Evolutionary conservation across 2,797 vertebrate genomes (phyloP).

Genomic region (Syndactyla subalaris): DNA sequence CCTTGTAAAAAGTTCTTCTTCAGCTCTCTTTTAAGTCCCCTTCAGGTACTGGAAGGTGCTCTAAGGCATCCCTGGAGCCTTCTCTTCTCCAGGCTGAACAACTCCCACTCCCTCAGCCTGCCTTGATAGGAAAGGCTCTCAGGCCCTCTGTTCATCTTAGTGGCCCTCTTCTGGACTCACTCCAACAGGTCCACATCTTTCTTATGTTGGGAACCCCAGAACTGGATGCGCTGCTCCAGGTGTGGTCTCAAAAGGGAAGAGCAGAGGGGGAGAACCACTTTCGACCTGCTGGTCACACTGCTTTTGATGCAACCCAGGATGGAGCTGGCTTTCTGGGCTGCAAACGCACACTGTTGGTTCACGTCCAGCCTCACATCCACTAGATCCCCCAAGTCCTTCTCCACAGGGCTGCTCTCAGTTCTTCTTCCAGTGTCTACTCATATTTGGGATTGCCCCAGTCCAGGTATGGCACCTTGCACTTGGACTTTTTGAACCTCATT

Average conservation of each 20-base stretch:
- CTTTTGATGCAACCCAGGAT: background rate
- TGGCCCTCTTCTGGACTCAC: background rate
- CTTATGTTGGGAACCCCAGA: background rate
- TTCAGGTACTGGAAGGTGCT: background rate
- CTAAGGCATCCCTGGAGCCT: background rate
- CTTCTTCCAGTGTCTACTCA: background rate
- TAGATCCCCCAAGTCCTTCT: background rate
- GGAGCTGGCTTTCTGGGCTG: background rate
- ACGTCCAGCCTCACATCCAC: background rate
- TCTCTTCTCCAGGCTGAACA: background rate
- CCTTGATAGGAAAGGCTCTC: background rate
- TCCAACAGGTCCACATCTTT: background rate
- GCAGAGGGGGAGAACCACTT: background rate
- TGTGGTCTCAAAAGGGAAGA: background rate
- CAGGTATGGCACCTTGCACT: background rate
- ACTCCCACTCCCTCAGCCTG: background rate
- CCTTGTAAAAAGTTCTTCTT: background rate
- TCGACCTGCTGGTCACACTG: background rate
- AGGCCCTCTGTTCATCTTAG: background rate
- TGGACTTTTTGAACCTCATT: background rate
- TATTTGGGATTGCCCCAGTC: background rate
- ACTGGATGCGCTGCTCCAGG: background rate
- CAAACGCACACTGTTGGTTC: background rate
- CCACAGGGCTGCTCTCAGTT: background rate
- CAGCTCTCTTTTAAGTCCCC: background rate